Evolutionary conservation across 2,113 vertebrate species (phyloP).

Genomic region (Xyrauchen texanus): DNA sequence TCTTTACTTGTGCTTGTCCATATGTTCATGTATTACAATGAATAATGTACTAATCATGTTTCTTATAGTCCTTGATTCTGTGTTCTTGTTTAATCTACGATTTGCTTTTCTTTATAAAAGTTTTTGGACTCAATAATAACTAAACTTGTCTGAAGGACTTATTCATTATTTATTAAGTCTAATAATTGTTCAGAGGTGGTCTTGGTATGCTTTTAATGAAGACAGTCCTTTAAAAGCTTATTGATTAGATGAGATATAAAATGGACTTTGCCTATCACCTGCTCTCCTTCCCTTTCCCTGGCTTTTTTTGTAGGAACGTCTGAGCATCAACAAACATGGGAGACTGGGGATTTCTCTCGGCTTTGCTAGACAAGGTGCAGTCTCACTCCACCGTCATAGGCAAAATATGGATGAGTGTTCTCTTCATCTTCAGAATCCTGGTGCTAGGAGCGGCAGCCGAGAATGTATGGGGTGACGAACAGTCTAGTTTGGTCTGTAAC

Average conservation of each 20-base stretch:
- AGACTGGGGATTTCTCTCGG: constrained; percentile 77
- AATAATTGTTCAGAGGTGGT: neutral
- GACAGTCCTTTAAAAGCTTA: neutral
- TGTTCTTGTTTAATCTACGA: no score
- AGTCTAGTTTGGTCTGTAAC: constrained; percentile 78
- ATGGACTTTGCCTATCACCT: neutral
- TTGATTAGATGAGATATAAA: constrained; percentile 5
- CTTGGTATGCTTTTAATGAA: constrained; percentile 5
- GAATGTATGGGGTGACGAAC: constrained; percentile 81
- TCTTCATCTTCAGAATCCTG: constrained; percentile 82
- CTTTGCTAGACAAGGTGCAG: constrained; percentile 78
- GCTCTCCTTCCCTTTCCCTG: neutral
- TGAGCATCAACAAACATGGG: constrained; percentile 69
- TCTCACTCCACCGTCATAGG: constrained; percentile 79
- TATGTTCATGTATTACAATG: neutral
- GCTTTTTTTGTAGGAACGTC: constrained; percentile 26
- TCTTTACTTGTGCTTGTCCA: neutral
- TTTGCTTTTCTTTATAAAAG: no score
- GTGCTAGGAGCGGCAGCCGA: constrained; percentile 78
- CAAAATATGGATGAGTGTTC: constrained; percentile 83
- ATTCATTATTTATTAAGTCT: constrained; percentile 30
- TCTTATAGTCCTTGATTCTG: no score
- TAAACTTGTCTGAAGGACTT: neutral
- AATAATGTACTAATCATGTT: neutral
- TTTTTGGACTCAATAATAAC: neutral